These are phyloP conservation scores for Drosophila kanapiae DNA, from an alignment of 1,140 invertebrate genomes.

Conservation along the genomic window DNA sequence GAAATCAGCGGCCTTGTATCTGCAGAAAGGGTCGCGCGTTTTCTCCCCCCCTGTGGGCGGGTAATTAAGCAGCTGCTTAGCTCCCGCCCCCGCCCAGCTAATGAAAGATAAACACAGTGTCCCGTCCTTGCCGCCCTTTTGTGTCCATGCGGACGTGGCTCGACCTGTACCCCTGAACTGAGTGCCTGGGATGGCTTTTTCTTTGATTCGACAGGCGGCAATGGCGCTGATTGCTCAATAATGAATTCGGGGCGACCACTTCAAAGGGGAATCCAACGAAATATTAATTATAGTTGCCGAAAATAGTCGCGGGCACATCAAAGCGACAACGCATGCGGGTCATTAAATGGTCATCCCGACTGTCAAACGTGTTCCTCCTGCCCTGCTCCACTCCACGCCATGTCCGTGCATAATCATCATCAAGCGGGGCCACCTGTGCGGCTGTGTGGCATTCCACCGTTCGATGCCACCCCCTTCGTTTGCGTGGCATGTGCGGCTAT, in stretches of 20 bases:
- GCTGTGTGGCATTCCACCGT: background rate
- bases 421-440: slow-evolving; percentile 7
- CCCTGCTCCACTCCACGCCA: background rate
- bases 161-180: background rate
- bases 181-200: slow-evolving; percentile 13
- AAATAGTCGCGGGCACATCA: slow-evolving; percentile 57
- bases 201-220: slow-evolving; percentile 13
- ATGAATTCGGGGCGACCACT: slow-evolving; percentile 42
- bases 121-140: slow-evolving; percentile 3
- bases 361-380: slow-evolving; percentile 25
- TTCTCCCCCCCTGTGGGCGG: slow-evolving; percentile 35
- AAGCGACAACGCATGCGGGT: slow-evolving; percentile 64
- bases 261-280: slow-evolving; percentile 55
- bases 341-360: slow-evolving; percentile 63
- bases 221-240: slow-evolving; percentile 38
- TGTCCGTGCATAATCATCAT: slow-evolving; percentile 23
- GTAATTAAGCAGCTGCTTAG: slow-evolving; percentile 79
- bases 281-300: slow-evolving; percentile 65
- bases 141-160: slow-evolving; percentile 4
- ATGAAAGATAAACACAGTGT: slow-evolving; percentile 74
- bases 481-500: slow-evolving; percentile 50
- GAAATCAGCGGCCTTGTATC: slow-evolving; percentile 68
- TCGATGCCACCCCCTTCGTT: background rate
- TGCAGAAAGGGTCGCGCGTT: slow-evolving; percentile 49
- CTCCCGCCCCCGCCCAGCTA: slow-evolving; percentile 36